phyloP scores from a whole-genome alignment of 2,797 vertebrate genomes.

The Pseudochirops cupreus region DNA sequence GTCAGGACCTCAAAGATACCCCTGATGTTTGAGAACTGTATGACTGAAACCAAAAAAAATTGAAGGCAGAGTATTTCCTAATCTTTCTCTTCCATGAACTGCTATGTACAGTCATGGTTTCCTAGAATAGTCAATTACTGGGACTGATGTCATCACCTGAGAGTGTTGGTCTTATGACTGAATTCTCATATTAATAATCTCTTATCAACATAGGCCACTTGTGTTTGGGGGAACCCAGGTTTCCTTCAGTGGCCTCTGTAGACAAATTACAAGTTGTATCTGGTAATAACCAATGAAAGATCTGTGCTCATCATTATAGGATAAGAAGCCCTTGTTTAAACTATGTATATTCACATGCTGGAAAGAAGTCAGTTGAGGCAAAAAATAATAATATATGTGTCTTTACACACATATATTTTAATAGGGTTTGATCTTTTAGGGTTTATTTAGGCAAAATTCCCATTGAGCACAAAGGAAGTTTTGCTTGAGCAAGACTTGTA shows the following conservation, averaged over 20 bases:
- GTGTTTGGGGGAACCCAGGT: background rate
- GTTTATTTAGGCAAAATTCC: constrained; percentile 55
- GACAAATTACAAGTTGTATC: constrained; percentile 12
- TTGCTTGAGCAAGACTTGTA: constrained; percentile 38
- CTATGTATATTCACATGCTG: background rate
- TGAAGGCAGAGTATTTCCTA: background rate
- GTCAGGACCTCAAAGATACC: background rate
- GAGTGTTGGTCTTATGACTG: background rate
- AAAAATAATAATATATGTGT: background rate
- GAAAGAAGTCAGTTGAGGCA: background rate
- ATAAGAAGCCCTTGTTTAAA: constrained; percentile 25
- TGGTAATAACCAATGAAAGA: background rate
- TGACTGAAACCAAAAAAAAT: background rate
- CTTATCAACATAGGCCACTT: background rate
- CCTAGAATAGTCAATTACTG: background rate
- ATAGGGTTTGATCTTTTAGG: constrained; percentile 31
- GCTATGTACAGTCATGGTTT: background rate
- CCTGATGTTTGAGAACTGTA: background rate
- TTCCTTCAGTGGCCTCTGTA: background rate
- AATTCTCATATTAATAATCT: background rate
- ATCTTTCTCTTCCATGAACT: background rate
- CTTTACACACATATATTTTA: background rate
- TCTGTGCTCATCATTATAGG: background rate
- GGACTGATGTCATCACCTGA: background rate
- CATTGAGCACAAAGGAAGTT: constrained; percentile 4